Evolutionary conservation across 2,113 vertebrate genomes (phyloP), one percentile per base, ranked within the genome.

Genomic region (Chamaea fasciata): DNA sequence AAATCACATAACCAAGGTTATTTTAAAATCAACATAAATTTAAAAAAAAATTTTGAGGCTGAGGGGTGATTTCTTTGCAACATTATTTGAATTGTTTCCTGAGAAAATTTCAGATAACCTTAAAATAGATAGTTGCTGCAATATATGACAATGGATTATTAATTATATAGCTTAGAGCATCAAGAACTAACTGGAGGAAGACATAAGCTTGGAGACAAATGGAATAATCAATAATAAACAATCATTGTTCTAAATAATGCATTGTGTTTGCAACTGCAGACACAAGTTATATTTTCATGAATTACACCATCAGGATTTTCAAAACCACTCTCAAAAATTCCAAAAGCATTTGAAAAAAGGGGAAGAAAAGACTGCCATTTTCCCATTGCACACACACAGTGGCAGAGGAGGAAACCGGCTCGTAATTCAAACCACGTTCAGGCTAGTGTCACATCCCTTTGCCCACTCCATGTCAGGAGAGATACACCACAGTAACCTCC

Each of bases 361-460:
- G 9, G 30, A 60, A 31, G 46, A 27, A 71, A 23, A 68, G 57
- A 55, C 10, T 19, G 3, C 10, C 31, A 33, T 24, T 28, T 80
- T 26, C 7, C 4, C 20, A 73, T 50, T 41, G 13, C 28, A 60
- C 90, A 74, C 17, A 86, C 60, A 57, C 11, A 47, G 17, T 7
- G 31, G 35, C 35, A 79, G n/a, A 86, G 39, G 44, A 74, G 24
- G 35, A 81, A 87, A 20, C 9, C 18, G n/a, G 9, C 27, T 77
- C 0, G 0, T n/a, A n/a, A 87, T 63, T 68, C 79, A 56, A 71
- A 42, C 4, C 30, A 7, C 0, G 4, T 42, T 35, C 33, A 41
- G 80, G 35, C 55, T 7, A 46, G 46, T 55, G 80, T 70, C 55
- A 70, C 35, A 63, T n/a, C 8, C 27, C 52, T 68, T 41, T 91